Evolutionary conservation across 2,113 vertebrate species (phyloP).

Genomic region (Nothobranchius kuhntae): DNA sequence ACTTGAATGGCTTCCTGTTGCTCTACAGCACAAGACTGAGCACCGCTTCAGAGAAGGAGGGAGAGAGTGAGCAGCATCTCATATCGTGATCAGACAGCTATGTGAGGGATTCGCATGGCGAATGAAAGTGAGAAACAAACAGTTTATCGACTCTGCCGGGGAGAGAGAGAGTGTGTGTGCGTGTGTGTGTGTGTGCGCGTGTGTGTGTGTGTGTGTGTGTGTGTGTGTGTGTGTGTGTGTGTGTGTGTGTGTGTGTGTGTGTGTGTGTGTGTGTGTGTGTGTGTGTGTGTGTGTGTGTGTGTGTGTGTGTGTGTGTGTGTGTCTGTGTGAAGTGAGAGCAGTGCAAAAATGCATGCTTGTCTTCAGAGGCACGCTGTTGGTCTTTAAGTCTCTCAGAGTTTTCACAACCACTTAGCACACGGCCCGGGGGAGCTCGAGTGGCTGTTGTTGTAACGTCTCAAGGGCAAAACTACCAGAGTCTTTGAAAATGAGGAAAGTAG

Average conservation of each 20-base stretch:
- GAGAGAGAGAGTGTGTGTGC: constrained; percentile 7
- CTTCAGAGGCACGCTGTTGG: constrained; percentile 57
- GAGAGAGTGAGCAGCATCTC: constrained; percentile 33
- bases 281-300: no score
- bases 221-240: no score
- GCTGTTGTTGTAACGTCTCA: constrained; percentile 48
- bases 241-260: no score
- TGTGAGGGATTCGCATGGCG: constrained; percentile 46
- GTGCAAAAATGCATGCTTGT: constrained; percentile 55
- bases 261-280: no score
- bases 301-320: not conserved
- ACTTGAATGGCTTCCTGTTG: constrained; percentile 75
- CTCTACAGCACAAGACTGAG: constrained; percentile 59
- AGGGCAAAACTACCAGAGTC: constrained; percentile 52
- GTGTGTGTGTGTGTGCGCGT: no score
- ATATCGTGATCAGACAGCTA: constrained; percentile 38
- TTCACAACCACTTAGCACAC: constrained; percentile 57
- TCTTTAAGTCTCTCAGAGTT: constrained; percentile 51
- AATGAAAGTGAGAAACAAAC: constrained; percentile 63
- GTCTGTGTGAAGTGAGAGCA: constrained; percentile 54
- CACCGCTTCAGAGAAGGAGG: constrained; percentile 50
- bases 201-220: no score
- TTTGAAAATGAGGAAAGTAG: constrained; percentile 34
- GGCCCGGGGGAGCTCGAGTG: constrained; percentile 50
- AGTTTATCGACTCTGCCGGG: constrained; percentile 62